A percentile compares a stretch with the other conserved stretches of the same genome.
Evolutionary conservation across 2,888 invertebrate species (phyloP).

Genomic region (Acrocera orbiculus): DNA sequence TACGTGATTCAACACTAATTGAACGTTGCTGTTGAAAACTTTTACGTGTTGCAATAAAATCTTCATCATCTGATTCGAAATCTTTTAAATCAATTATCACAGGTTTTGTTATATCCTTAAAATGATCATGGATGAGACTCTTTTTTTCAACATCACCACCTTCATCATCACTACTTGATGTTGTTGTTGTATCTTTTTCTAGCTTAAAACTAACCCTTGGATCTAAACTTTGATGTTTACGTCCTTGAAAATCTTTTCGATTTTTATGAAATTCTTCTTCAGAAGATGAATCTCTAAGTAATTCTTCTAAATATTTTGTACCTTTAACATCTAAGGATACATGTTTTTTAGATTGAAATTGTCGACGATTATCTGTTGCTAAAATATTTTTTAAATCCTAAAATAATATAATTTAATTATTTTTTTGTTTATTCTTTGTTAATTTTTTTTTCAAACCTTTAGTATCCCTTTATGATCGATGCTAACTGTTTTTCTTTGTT

Average conservation of each 20-base stretch:
- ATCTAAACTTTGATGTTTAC: conserved; percentile 32
- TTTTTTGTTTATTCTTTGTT: background rate
- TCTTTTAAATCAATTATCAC: conserved; percentile 29
- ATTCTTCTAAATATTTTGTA: conserved; percentile 27
- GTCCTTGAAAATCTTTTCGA: conserved; percentile 29
- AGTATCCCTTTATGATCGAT: conserved; percentile 31
- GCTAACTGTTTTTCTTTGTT: conserved; percentile 30
- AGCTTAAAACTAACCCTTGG: conserved; percentile 30
- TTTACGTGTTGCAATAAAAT: conserved; percentile 39
- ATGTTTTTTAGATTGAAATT: conserved; percentile 32
- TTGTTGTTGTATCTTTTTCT: conserved; percentile 25
- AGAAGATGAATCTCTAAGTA: conserved; percentile 30
- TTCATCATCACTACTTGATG: conserved; percentile 29
- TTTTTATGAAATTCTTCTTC: conserved; percentile 30
- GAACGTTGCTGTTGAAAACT: conserved; percentile 44
- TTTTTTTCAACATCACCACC: conserved; percentile 28
- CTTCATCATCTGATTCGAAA: conserved; percentile 29
- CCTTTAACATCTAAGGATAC: conserved; percentile 30
- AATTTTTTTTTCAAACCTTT: conserved; percentile 16
- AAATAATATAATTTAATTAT: background rate
- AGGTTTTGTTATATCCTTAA: conserved; percentile 31
- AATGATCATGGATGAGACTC: conserved; percentile 25
- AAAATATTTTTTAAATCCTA: conserved; percentile 27
- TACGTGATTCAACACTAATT: conserved; percentile 43
- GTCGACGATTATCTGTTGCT: conserved; percentile 27